Conservation (phyloP, 2,888 invertebrate genomes). For the Diachrysia chrysitis region DNA sequence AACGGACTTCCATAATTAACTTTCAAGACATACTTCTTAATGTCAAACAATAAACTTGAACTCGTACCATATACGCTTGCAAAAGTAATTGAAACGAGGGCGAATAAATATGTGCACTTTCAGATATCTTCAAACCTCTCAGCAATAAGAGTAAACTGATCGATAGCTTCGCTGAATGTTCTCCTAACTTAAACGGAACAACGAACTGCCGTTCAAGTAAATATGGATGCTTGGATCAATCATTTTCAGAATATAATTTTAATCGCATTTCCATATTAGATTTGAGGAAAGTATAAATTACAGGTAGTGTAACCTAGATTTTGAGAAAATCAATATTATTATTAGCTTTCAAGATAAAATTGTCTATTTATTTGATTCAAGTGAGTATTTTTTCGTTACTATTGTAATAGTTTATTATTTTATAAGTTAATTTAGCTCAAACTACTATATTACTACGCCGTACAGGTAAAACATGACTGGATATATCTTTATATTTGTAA, state of each 20-base stretch:
- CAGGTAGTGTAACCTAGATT: slow-evolving; percentile 1
- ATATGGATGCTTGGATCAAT: slow-evolving; percentile 30
- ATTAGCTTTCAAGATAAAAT: too few relatives aligned
- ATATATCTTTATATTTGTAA: too few relatives aligned
- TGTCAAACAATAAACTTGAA: not conserved
- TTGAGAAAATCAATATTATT: too few relatives aligned
- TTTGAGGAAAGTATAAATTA: slow-evolving; percentile 29
- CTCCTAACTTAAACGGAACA: not conserved
- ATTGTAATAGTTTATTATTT: too few relatives aligned
- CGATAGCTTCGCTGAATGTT: not conserved
- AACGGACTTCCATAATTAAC: too few relatives aligned
- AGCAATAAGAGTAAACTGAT: not conserved
- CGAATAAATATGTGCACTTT: slow-evolving; percentile 19
- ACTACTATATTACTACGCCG: too few relatives aligned
- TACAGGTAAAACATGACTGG: too few relatives aligned
- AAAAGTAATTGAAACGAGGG: slow-evolving; percentile 1
- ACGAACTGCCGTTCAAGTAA: slow-evolving; percentile 7
- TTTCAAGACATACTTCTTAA: too few relatives aligned
- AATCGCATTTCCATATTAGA: slow-evolving; percentile 16
- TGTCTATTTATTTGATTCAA: too few relatives aligned
- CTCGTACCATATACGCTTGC: not conserved
- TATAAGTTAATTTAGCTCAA: too few relatives aligned
- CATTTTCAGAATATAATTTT: slow-evolving; percentile 12
- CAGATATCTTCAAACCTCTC: slow-evolving; percentile 22
- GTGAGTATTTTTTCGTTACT: too few relatives aligned